Percentiles rank a stretch among this genome's conserved stretches.
phyloP scores from a whole-genome alignment of 1,140 invertebrate genomes.

The Saxidomus purpurata region DNA sequence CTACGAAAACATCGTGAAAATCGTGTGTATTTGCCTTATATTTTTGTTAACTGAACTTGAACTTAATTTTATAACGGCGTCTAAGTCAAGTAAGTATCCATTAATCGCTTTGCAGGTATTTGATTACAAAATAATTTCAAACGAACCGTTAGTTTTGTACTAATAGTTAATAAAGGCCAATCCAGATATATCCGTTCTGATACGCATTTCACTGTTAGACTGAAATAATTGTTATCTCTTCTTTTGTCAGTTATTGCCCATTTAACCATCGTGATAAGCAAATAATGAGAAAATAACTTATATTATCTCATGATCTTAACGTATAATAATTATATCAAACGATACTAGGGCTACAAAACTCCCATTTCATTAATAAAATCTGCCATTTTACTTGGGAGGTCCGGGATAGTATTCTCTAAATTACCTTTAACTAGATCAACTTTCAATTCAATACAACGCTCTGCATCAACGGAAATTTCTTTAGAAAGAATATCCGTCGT shows the following conservation, averaged over 20 bases:
- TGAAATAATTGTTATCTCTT: slow-evolving; percentile 59
- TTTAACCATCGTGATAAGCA: slow-evolving; percentile 60
- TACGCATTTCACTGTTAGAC: background rate
- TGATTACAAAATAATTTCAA: no score
- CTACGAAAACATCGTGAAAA: no score
- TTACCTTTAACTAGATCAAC: slow-evolving; percentile 58
- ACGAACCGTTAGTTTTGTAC: no score
- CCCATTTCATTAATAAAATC: slow-evolving; percentile 67
- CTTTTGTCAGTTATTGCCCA: slow-evolving; percentile 66
- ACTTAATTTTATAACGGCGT: no score
- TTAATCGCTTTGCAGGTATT: no score
- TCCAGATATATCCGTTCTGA: background rate
- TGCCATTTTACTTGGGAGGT: slow-evolving; percentile 65
- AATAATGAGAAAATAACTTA: slow-evolving; percentile 62
- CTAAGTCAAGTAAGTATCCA: no score
- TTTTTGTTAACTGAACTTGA: no score
- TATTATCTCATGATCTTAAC: slow-evolving; percentile 55
- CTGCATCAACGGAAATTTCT: background rate
- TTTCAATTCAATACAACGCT: slow-evolving; percentile 36
- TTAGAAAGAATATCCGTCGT: slow-evolving; percentile 6
- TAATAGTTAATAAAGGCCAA: no score
- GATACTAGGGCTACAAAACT: slow-evolving; percentile 42
- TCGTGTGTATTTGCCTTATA: no score
- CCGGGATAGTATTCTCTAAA: slow-evolving; percentile 48
- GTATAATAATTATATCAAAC: slow-evolving; percentile 68